Conservation (phyloP, 1,140 invertebrate genomes). For the Antheraea mylitta region DNA sequence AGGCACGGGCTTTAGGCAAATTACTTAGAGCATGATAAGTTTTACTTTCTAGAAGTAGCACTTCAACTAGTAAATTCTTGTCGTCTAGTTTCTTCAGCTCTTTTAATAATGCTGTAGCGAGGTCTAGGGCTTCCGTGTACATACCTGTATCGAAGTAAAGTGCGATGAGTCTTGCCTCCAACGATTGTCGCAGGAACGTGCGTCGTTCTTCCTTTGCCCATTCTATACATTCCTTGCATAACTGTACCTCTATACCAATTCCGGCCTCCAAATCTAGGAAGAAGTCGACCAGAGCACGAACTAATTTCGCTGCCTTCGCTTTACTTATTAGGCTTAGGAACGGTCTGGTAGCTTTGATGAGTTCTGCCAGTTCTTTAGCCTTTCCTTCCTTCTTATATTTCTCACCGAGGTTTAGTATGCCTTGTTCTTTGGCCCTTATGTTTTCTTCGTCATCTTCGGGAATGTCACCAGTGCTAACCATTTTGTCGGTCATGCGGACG, state of each 20-base stretch:
- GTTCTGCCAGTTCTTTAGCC: conserved; percentile 94
- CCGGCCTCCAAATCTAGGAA: conserved; percentile 97
- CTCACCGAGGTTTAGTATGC: conserved; percentile 93
- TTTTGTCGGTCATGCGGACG: conserved; percentile 85
- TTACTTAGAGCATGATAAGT: conserved; percentile 98
- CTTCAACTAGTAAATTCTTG: conserved; percentile 98
- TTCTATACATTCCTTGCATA: conserved; percentile 98
- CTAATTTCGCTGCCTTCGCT: conserved; percentile 99
- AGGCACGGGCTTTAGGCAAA: conserved; percentile 97
- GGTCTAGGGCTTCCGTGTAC: conserved; percentile 90
- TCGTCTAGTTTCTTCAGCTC: conserved; percentile 99
- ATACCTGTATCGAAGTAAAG: conserved; percentile 96
- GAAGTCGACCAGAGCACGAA: conserved; percentile 97
- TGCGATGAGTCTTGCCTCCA: conserved; percentile 96
- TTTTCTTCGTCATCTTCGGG: conserved; percentile 91
- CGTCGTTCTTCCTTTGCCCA: conserved; percentile 99
- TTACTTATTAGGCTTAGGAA: conserved; percentile 97
- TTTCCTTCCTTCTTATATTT: conserved; percentile 95
- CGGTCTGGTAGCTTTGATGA: conserved; percentile 96
- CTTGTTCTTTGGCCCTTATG: conserved; percentile 93
- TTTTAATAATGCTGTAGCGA: conserved; percentile 91
- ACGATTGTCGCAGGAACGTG: conserved; percentile 96
- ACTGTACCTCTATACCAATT: conserved; percentile 93
- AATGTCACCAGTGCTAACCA: conserved; percentile 84
- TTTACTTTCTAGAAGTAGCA: conserved; percentile 98